Evolutionary conservation across 2,797 vertebrate genomes (phyloP).

Genomic region (Caiman crocodilus): DNA sequence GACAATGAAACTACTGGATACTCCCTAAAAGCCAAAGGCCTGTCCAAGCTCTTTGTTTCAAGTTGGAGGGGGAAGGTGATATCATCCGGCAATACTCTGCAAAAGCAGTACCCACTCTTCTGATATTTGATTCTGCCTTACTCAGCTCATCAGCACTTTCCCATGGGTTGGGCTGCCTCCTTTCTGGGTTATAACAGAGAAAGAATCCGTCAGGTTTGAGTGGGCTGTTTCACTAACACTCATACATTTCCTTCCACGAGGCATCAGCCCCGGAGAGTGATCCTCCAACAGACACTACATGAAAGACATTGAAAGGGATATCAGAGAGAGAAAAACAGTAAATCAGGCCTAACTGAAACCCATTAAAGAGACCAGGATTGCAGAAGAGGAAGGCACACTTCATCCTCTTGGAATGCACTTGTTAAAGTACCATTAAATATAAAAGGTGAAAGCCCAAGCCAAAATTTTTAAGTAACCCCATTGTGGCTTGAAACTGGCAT

Average conservation of each 20-base stretch:
- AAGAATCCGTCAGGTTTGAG: not conserved
- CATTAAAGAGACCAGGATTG: slow-evolving; percentile 43
- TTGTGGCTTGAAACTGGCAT: slow-evolving; percentile 37
- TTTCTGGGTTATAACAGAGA: not conserved
- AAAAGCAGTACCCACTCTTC: not conserved
- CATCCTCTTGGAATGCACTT: slow-evolving; percentile 43
- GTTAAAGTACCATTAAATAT: slow-evolving; percentile 35
- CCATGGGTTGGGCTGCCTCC: not conserved
- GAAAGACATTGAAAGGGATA: not conserved
- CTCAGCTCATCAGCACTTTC: not conserved
- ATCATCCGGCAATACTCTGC: not conserved
- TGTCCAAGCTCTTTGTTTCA: not conserved
- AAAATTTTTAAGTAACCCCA: slow-evolving; percentile 48
- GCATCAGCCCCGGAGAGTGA: not conserved
- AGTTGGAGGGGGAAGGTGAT: not conserved
- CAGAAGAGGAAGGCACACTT: slow-evolving; percentile 42
- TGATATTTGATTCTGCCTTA: not conserved
- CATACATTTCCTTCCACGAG: not conserved
- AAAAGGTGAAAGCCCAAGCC: slow-evolving; percentile 1
- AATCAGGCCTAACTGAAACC: not conserved
- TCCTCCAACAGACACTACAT: not conserved
- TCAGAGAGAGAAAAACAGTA: not conserved
- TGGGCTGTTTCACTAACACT: not conserved
- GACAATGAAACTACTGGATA: not conserved
- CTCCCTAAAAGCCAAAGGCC: not conserved